phyloP scores from a whole-genome alignment of 2,888 invertebrate genomes.

The Drosophila ustulata region DNA sequence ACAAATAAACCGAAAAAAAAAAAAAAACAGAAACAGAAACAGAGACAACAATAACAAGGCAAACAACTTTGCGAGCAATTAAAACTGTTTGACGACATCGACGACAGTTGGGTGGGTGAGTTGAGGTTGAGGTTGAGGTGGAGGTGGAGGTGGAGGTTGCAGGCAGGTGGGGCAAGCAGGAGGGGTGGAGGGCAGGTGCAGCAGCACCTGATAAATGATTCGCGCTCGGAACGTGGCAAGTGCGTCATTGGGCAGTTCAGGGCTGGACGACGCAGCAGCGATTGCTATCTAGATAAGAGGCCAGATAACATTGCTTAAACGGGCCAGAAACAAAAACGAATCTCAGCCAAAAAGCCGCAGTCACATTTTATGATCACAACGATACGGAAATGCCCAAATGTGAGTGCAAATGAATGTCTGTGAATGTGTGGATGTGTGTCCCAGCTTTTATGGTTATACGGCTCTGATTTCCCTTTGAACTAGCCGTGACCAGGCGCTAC shows the following conservation, averaged over 20 bases:
- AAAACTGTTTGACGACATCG: constrained; percentile 71
- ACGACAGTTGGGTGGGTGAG: constrained; percentile 6
- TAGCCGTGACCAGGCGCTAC: constrained; percentile 55
- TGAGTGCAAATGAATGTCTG: constrained; percentile 24
- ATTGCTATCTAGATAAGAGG: constrained; percentile 62
- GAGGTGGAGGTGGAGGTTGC: background rate
- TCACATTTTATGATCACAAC: constrained; percentile 55
- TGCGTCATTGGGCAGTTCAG: constrained; percentile 73
- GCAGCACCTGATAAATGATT: constrained; percentile 49
- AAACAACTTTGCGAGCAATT: constrained; percentile 76
- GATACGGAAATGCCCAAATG: constrained; percentile 59
- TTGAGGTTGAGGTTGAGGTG: constrained; percentile 1
- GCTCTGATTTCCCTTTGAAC: constrained; percentile 75
- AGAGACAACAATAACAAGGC: constrained; percentile 51
- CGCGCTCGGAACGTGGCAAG: constrained; percentile 62
- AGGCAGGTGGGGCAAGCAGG: background rate
- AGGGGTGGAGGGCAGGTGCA: constrained; percentile 14
- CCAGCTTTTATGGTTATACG: constrained; percentile 68
- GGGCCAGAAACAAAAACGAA: constrained; percentile 44
- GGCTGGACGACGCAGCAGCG: constrained; percentile 43
- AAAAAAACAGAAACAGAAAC: constrained; percentile 11
- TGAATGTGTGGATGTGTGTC: constrained; percentile 11
- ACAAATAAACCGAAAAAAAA: constrained; percentile 65
- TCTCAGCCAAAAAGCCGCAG: constrained; percentile 63
- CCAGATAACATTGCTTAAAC: constrained; percentile 59